A percentile compares a stretch with the other conserved stretches of the same genome.
Conservation (phyloP, 2,113 vertebrate genomes). For the Myiozetetes cayanensis region DNA sequence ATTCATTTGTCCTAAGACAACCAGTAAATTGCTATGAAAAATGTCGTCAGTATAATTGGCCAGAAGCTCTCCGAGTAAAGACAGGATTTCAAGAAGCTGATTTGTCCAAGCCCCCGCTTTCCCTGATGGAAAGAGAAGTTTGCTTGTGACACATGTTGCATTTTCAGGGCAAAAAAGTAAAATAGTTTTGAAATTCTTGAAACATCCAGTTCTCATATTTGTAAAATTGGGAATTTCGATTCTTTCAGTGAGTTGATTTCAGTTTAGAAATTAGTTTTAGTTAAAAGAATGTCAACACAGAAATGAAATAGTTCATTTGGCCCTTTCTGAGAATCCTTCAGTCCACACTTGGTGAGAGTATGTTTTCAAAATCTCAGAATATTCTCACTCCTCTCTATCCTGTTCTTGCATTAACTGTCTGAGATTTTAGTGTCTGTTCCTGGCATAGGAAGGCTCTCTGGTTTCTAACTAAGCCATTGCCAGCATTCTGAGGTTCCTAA, state of each 20-base stretch:
- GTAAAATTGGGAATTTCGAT: neutral
- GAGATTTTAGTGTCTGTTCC: slow-evolving; percentile 63
- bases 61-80: slow-evolving; percentile 8
- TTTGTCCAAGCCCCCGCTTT: neutral
- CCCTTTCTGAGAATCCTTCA: slow-evolving; percentile 46
- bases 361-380: slow-evolving; percentile 58
- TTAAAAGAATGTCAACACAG: slow-evolving; percentile 52
- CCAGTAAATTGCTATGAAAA: slow-evolving; percentile 7
- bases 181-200: neutral
- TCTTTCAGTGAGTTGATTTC: slow-evolving; percentile 33
- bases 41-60: neutral
- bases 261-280: slow-evolving; percentile 38
- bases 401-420: slow-evolving; percentile 56
- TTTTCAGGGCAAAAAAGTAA: neutral
- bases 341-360: slow-evolving; percentile 38
- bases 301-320: slow-evolving; percentile 62
- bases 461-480: slow-evolving; percentile 55
- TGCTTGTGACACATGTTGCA: neutral
- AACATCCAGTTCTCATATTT: neutral
- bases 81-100: neutral
- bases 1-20: slow-evolving; percentile 37
- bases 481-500: slow-evolving; percentile 58
- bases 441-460: slow-evolving; percentile 39
- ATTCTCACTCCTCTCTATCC: slow-evolving; percentile 45
- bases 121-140: neutral